Evolutionary conservation across 2,113 vertebrate species (phyloP).

Genomic region (Barbus barbus): DNA sequence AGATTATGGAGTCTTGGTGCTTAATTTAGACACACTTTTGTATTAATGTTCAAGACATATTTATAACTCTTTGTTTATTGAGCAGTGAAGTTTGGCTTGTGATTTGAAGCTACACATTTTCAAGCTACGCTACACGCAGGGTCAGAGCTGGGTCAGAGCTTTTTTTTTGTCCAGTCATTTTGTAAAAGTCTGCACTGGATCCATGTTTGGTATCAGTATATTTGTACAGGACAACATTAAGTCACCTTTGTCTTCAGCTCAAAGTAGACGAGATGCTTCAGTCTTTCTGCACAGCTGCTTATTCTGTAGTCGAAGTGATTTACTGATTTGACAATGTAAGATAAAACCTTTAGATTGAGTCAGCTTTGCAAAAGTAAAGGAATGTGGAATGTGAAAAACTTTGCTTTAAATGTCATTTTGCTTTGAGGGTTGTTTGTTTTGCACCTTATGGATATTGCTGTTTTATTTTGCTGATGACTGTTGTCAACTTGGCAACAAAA

Average conservation of each 20-base stretch:
- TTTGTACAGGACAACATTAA: slow-evolving; percentile 6
- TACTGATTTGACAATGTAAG: not conserved
- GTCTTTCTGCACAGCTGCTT: slow-evolving; percentile 7
- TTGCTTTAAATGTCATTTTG: slow-evolving; percentile 51
- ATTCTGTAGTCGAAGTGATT: not conserved
- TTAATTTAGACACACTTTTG: slow-evolving; percentile 38
- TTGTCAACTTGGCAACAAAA: slow-evolving; percentile 69
- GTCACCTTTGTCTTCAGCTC: too few species aligned
- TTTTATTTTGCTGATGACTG: slow-evolving; percentile 69
- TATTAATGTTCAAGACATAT: slow-evolving; percentile 43
- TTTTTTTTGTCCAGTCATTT: slow-evolving; percentile 18
- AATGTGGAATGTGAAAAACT: slow-evolving; percentile 66
- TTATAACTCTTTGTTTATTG: slow-evolving; percentile 38
- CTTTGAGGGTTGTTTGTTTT: slow-evolving; percentile 64
- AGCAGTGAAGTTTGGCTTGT: slow-evolving; percentile 28
- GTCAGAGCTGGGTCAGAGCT: too few species aligned
- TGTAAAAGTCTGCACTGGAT: slow-evolving; percentile 24
- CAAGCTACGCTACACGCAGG: not conserved
- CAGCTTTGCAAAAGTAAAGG: slow-evolving; percentile 14
- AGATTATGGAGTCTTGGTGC: slow-evolving; percentile 45
- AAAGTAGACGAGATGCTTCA: not conserved
- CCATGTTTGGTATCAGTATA: not conserved
- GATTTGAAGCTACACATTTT: slow-evolving; percentile 36
- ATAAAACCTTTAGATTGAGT: not conserved
- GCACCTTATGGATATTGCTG: slow-evolving; percentile 72